Evolutionary conservation across 2,888 invertebrate species (phyloP).

Genomic region (Aphodius sticticus): DNA sequence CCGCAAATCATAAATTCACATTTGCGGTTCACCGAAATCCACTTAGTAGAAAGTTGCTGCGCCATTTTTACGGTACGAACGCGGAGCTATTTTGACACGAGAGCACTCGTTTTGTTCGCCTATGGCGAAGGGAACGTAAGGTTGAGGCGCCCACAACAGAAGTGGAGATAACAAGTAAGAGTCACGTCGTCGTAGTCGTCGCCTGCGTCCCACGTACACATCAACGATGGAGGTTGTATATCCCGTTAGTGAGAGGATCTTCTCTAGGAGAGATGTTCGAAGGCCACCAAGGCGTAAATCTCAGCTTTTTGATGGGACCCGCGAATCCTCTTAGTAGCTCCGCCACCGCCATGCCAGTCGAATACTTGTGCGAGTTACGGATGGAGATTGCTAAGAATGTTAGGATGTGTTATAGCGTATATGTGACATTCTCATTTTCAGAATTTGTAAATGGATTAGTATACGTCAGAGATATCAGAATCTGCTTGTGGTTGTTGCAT

Average conservation of each 20-base stretch:
- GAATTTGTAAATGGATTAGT: too few relatives aligned
- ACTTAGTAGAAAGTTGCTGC: background rate
- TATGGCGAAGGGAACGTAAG: background rate
- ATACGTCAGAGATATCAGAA: too few relatives aligned
- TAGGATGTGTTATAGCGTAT: background rate
- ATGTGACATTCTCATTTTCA: too few relatives aligned
- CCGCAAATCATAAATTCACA: constrained; percentile 4
- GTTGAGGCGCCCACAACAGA: background rate
- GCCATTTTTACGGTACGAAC: background rate
- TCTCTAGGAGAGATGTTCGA: background rate
- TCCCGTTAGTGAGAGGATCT: background rate
- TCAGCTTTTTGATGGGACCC: background rate
- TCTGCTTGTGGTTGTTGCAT: too few relatives aligned
- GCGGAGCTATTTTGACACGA: constrained; percentile 4
- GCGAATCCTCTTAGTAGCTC: background rate
- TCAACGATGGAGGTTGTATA: background rate
- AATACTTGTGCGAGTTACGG: background rate
- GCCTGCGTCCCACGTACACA: background rate
- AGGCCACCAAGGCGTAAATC: background rate
- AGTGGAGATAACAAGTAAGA: background rate
- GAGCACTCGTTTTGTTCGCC: constrained; percentile 4
- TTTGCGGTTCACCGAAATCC: background rate
- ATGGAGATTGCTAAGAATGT: background rate
- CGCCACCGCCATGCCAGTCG: background rate
- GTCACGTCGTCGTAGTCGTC: background rate